Evolutionary conservation across 2,888 invertebrate species (phyloP).

Genomic region (Griposia aprilina): DNA sequence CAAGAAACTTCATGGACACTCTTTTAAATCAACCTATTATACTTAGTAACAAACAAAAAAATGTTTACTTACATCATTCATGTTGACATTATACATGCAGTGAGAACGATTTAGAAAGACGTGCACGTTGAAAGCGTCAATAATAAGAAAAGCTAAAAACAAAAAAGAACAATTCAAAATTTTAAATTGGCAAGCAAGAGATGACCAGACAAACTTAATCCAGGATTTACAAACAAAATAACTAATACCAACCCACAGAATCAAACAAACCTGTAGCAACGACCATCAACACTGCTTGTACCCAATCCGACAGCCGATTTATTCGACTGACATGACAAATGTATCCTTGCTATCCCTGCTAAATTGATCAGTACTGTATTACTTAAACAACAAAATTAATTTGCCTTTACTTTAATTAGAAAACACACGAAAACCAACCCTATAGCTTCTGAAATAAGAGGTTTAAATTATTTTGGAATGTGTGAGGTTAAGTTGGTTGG

Average conservation of each 20-base stretch:
- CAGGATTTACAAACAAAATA: slow-evolving; percentile 40
- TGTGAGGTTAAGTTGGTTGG: slow-evolving; percentile 19
- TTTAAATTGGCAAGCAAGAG: too few relatives aligned
- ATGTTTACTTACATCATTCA: too few relatives aligned
- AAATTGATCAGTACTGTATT: slow-evolving; percentile 75
- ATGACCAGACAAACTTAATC: too few relatives aligned
- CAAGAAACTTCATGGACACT: too few relatives aligned
- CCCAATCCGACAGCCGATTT: slow-evolving; percentile 71
- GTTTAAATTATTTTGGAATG: slow-evolving; percentile 11
- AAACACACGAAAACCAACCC: slow-evolving; percentile 18
- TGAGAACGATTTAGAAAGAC: too few relatives aligned
- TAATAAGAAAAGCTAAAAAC: too few relatives aligned
- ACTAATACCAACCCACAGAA: slow-evolving; percentile 39
- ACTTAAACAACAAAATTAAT: slow-evolving; percentile 50
- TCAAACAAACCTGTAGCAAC: slow-evolving; percentile 47
- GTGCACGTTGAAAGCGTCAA: too few relatives aligned
- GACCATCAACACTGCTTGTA: slow-evolving; percentile 68
- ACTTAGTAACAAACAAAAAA: too few relatives aligned
- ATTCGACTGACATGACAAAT: slow-evolving; percentile 71
- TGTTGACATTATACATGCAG: too few relatives aligned
- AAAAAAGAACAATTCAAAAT: too few relatives aligned
- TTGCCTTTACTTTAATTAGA: not conserved
- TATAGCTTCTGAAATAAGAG: not conserved
- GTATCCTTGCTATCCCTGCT: slow-evolving; percentile 66
- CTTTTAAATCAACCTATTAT: too few relatives aligned